Evolutionary conservation across 2,797 vertebrate genomes (phyloP), one percentile per base, ranked within the genome.

Genomic region (Lindbergichthys nudifrons): DNA sequence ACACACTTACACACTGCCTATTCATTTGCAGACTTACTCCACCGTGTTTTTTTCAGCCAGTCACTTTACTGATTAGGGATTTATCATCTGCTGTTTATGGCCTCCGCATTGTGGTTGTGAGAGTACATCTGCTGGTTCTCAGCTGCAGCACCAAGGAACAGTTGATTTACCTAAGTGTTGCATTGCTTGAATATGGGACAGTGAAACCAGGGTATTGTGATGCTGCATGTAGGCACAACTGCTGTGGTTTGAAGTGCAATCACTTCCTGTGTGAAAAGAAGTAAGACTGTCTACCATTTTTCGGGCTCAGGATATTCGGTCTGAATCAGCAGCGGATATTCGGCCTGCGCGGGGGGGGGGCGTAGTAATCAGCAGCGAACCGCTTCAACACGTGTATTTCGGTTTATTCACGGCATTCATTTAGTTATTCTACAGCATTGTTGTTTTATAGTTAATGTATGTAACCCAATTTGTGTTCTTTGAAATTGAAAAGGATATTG

Each of bases 211-310:
- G 10, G n/a, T 41, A 16, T 67, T 47, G 3, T 47, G 11, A 54
- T 18, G 8, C 30, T 18, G 5, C 30, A 47, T 30, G 21, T 12
- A 42, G 3, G 30, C 11, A 42, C 12, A 23, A 1, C 10, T 10
- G 16, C 30, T 60, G 45, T 18, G 21, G 64, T 67, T n/a, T 50
- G 1, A 52, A 1, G 21, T 45, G 58, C 57, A 43, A 68, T n/a
- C 30, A 32, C 58, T 83, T 85, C 73, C 78, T 82, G 80, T 60
- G 52, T 61, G 51, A 73, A 62, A 14, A 23, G 19, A 19, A 4
- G 18, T 26, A 15, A 36, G 36, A 58, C 21, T 9, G 32, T 10
- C 5, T 26, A 1, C 26, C 26, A 5, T 5, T 26, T 5, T 26
- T 26, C 26, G 26, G 26, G 26, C 26, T 26, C 26, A 4, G 26